Evolutionary conservation across 1,140 invertebrate species (phyloP).

Genomic region (Drosophila murphyi): DNA sequence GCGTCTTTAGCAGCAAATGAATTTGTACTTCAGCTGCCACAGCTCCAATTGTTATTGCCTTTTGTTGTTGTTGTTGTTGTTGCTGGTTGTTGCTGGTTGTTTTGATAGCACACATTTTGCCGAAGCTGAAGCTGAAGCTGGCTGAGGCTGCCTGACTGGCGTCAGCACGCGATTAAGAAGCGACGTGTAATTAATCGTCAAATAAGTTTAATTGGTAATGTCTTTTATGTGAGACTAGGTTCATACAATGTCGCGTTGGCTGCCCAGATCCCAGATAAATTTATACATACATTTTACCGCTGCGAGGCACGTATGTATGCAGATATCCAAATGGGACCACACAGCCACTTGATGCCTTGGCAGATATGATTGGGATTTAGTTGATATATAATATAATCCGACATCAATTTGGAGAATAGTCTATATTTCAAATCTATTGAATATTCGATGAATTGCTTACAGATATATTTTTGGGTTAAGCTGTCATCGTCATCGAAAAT

Average conservation of each 20-base stretch:
- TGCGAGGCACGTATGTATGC: background rate
- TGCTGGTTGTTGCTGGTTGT: conserved; percentile 47
- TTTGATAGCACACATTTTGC: conserved; percentile 78
- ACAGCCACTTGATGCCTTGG: background rate
- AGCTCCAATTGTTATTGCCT: conserved; percentile 33
- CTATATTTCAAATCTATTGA: too few relatives aligned
- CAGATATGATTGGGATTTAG: background rate
- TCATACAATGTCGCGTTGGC: conserved; percentile 57
- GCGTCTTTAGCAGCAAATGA: conserved; percentile 73
- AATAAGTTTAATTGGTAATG: conserved; percentile 83
- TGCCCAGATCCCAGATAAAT: conserved; percentile 48
- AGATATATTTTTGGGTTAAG: too few relatives aligned
- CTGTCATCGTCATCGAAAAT: too few relatives aligned
- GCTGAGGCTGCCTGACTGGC: conserved; percentile 23
- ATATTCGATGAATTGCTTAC: too few relatives aligned
- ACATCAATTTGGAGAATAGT: background rate
- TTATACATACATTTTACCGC: conserved; percentile 5
- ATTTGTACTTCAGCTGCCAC: conserved; percentile 47
- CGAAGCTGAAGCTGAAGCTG: conserved; percentile 28
- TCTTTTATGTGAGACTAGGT: conserved; percentile 57
- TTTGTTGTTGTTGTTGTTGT: conserved; percentile 15
- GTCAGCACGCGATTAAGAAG: conserved; percentile 74
- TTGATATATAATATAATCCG: background rate
- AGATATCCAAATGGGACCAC: conserved; percentile 8
- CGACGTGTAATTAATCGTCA: conserved; percentile 79